phyloP scores from a whole-genome alignment of 2,113 vertebrate species.

The Empidonax alnorum region DNA sequence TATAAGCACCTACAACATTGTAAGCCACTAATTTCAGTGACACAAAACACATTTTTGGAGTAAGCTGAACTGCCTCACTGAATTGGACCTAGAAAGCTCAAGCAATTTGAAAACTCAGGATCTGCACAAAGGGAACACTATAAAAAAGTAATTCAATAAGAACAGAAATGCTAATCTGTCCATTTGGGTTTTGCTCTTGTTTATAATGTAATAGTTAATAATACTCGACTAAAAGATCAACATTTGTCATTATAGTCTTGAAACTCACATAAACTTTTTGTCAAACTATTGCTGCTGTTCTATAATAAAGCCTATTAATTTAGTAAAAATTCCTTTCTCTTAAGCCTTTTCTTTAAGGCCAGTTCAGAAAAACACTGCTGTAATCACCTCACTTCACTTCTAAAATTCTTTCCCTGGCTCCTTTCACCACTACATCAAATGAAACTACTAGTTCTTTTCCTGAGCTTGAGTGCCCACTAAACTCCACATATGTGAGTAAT shows the following conservation, averaged over 20 bases:
- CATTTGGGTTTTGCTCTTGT: neutral
- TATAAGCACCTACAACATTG: neutral
- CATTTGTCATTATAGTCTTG: neutral
- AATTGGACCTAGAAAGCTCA: neutral
- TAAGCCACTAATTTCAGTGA: neutral
- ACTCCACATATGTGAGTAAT: conserved; percentile 24
- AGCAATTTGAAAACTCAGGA: neutral
- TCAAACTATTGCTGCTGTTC: neutral
- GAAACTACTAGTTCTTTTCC: neutral
- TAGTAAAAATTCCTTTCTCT: neutral
- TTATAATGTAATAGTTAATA: neutral
- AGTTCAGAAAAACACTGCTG: neutral
- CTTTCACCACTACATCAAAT: conserved; percentile 10
- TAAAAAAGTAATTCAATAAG: neutral
- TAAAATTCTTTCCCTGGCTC: neutral
- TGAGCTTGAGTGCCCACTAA: neutral
- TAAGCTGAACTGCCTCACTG: neutral
- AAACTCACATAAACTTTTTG: neutral
- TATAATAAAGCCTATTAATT: neutral
- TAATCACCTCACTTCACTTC: neutral
- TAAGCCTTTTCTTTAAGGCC: neutral
- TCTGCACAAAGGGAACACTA: neutral
- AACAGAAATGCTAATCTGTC: neutral
- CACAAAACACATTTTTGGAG: neutral
- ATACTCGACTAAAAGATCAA: neutral